Conservation (phyloP, 2,797 vertebrate genomes). For the Trichosurus vulpecula region DNA sequence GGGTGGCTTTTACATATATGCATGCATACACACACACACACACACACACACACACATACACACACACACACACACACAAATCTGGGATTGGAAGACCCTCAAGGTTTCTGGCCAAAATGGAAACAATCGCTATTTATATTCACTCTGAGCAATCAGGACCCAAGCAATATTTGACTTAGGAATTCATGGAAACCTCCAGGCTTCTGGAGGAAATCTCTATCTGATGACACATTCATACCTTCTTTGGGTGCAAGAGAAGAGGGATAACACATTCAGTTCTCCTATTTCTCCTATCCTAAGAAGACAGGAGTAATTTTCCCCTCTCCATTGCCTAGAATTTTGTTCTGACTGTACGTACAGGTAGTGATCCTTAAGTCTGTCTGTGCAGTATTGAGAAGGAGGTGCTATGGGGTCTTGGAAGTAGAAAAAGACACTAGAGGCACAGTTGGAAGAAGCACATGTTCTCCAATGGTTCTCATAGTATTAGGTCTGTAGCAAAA, state of each 20-base stretch:
- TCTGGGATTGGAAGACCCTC: too few species aligned
- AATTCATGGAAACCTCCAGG: too few species aligned
- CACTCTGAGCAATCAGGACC: too few species aligned
- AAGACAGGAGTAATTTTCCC: not conserved
- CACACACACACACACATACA: too few species aligned
- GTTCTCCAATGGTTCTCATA: not conserved
- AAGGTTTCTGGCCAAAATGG: too few species aligned
- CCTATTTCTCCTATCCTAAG: not conserved
- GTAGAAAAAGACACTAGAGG: not conserved
- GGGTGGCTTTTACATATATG: too few species aligned
- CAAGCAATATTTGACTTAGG: too few species aligned
- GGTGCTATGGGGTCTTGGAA: not conserved
- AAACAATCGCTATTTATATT: too few species aligned
- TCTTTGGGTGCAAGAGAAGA: not conserved
- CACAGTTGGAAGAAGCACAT: not conserved
- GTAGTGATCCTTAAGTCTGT: not conserved
- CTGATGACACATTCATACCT: too few species aligned
- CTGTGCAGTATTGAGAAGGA: not conserved
- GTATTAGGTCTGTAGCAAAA: not conserved
- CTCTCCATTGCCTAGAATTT: not conserved
- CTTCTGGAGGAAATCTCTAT: too few species aligned
- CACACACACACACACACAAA: too few species aligned
- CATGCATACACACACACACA: too few species aligned
- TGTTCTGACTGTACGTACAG: not conserved
- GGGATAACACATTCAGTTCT: not conserved